A percentile compares a stretch with the other conserved stretches of the same genome.
Conservation (phyloP, 35 echinoderm and acorn worm genomes). For the Patiria miniata region DNA sequence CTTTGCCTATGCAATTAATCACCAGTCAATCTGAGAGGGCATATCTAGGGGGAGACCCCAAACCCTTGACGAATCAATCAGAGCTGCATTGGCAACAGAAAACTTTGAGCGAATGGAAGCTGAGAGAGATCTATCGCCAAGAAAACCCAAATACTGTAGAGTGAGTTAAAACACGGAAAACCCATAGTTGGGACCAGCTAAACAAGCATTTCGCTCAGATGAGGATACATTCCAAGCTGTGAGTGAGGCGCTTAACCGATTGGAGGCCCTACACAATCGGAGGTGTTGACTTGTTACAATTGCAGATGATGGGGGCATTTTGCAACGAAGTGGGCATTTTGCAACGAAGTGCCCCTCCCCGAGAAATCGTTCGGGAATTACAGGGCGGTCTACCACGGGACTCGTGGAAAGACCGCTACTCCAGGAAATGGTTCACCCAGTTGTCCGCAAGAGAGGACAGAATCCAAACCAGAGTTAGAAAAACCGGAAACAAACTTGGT, state of each 20-base stretch:
- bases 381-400: slow-evolving; percentile 3
- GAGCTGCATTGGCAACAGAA: slow-evolving; percentile 39
- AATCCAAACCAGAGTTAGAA: not conserved
- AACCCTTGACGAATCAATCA: slow-evolving; percentile 39
- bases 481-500: not conserved
- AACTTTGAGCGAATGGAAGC: slow-evolving; percentile 25
- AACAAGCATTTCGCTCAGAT: not conserved
- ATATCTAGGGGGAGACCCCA: slow-evolving; percentile 35
- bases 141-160: slow-evolving; percentile 13
- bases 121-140: slow-evolving; percentile 2
- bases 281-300: not conserved
- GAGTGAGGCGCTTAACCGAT: not conserved
- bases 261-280: not conserved
- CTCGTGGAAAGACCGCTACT: slow-evolving; percentile 24
- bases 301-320: not conserved
- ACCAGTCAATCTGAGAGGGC: slow-evolving; percentile 30
- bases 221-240: not conserved
- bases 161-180: not conserved
- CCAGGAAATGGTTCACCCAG: slow-evolving; percentile 2
- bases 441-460: not conserved
- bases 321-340: no score
- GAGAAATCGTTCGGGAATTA: slow-evolving; percentile 14
- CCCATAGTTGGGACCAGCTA: not conserved
- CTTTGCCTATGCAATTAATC: slow-evolving; percentile 40
- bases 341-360: not conserved